phyloP scores from a whole-genome alignment of 2,888 invertebrate genomes.

The Homarus gammarus region DNA sequence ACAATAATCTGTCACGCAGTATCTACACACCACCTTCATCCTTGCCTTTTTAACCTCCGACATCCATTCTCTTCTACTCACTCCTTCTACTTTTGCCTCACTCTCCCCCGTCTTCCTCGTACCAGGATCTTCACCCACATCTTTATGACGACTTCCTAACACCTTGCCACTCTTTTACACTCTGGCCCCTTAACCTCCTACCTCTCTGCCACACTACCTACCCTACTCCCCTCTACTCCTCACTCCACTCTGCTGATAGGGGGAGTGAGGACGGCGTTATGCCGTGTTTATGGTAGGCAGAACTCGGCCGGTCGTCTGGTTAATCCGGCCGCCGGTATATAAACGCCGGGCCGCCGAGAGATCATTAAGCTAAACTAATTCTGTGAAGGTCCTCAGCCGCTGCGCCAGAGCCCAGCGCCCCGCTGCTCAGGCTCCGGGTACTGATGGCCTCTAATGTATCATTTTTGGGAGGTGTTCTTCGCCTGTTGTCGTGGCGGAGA shows the following conservation, averaged over 20 bases:
- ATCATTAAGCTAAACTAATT: slow-evolving; percentile 17
- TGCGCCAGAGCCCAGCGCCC: not conserved
- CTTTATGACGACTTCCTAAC: too few relatives aligned
- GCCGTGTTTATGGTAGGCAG: not conserved
- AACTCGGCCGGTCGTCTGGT: not conserved
- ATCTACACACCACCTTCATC: too few relatives aligned
- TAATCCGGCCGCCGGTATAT: slow-evolving; percentile 14
- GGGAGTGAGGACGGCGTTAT: not conserved
- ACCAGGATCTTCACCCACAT: too few relatives aligned
- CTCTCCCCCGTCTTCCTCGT: too few relatives aligned
- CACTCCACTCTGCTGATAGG: not conserved
- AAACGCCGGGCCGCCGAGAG: slow-evolving; percentile 8
- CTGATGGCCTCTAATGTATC: not conserved
- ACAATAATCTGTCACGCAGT: too few relatives aligned
- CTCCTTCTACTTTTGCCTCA: too few relatives aligned
- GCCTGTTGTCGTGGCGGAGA: not conserved
- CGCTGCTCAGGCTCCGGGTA: not conserved
- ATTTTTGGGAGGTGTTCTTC: not conserved
- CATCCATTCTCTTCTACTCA: too few relatives aligned
- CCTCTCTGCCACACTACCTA: not conserved
- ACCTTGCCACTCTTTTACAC: not conserved
- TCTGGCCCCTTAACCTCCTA: not conserved
- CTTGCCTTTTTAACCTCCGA: too few relatives aligned
- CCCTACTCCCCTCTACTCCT: not conserved
- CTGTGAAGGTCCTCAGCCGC: slow-evolving; percentile 9